A percentile compares a stretch with the other conserved stretches of the same genome.
Evolutionary conservation across 2,797 vertebrate genomes (phyloP).

Genomic region (Meriones psammophilus): DNA sequence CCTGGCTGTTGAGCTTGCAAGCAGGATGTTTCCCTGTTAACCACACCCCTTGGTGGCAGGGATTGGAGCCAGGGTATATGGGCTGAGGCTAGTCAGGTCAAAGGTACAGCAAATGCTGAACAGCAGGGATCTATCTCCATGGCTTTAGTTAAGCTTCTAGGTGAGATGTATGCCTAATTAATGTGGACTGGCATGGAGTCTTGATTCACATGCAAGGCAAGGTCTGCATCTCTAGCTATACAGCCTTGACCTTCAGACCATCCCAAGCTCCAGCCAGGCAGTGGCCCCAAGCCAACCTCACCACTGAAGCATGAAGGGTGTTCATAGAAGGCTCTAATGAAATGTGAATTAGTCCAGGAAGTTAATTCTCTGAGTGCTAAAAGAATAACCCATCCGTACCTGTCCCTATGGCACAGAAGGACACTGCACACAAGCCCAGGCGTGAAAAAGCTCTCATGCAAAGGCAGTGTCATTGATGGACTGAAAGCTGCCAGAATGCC

Average conservation of each 20-base stretch:
- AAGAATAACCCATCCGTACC: accelerated
- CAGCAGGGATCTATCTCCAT: neutral
- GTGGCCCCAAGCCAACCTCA: neutral
- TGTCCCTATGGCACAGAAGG: accelerated
- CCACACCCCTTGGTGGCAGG: neutral
- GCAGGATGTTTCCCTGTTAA: accelerated
- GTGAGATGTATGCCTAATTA: no score
- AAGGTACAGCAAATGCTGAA: neutral
- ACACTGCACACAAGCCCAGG: accelerated
- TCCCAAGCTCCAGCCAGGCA: accelerated
- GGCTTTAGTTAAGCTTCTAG: neutral
- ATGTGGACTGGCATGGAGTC: neutral
- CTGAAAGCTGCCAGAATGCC: accelerated
- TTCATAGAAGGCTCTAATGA: neutral
- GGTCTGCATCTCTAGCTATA: accelerated
- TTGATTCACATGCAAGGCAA: neutral
- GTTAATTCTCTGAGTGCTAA: accelerated
- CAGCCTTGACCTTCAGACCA: neutral
- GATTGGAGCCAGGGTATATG: accelerated
- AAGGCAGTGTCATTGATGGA: accelerated
- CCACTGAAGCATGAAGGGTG: accelerated
- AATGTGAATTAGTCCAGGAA: neutral
- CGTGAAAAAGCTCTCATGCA: accelerated
- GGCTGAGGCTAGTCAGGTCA: no score
- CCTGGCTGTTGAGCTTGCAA: accelerated